Evolutionary conservation across 2,113 vertebrate species (phyloP).

Genomic region (Mirounga angustirostris): DNA sequence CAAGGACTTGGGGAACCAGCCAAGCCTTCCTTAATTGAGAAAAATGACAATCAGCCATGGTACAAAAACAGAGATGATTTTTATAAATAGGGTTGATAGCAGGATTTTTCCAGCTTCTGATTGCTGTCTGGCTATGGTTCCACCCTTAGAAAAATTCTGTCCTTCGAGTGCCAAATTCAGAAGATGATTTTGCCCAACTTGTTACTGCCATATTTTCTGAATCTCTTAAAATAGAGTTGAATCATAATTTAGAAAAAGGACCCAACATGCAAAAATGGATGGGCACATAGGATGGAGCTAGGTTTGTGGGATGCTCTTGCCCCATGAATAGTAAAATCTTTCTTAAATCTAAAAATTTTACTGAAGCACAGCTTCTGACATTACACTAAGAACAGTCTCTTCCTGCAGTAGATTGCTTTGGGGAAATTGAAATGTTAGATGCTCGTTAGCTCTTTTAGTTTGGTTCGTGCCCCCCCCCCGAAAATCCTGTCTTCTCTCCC

Average conservation of each 20-base stretch:
- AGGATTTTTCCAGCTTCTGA: slow-evolving; percentile 75
- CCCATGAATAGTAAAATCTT: slow-evolving; percentile 64
- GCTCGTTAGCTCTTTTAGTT: neutral
- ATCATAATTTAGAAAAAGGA: slow-evolving; percentile 72
- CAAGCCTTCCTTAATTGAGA: slow-evolving; percentile 64
- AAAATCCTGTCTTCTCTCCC: neutral
- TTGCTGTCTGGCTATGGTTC: slow-evolving; percentile 74
- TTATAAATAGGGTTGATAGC: slow-evolving; percentile 63
- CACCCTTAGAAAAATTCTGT: slow-evolving; percentile 57
- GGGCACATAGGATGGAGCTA: slow-evolving; percentile 26
- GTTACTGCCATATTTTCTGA: slow-evolving; percentile 71
- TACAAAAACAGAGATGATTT: slow-evolving; percentile 52
- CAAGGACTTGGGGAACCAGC: neutral
- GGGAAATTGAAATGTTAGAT: neutral
- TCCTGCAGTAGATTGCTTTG: neutral
- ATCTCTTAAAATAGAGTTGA: slow-evolving; percentile 77
- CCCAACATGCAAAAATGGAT: slow-evolving; percentile 69
- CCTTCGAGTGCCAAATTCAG: slow-evolving; percentile 69
- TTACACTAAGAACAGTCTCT: neutral
- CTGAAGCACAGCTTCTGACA: slow-evolving; percentile 23
- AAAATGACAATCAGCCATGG: slow-evolving; percentile 63
- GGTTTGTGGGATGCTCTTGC: slow-evolving; percentile 55
- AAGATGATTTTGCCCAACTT: slow-evolving; percentile 70
- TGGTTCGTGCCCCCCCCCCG: neutral
- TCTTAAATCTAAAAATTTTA: slow-evolving; percentile 18